phyloP scores from a whole-genome alignment of 2,113 vertebrate species.

The Perca schrenkii region DNA sequence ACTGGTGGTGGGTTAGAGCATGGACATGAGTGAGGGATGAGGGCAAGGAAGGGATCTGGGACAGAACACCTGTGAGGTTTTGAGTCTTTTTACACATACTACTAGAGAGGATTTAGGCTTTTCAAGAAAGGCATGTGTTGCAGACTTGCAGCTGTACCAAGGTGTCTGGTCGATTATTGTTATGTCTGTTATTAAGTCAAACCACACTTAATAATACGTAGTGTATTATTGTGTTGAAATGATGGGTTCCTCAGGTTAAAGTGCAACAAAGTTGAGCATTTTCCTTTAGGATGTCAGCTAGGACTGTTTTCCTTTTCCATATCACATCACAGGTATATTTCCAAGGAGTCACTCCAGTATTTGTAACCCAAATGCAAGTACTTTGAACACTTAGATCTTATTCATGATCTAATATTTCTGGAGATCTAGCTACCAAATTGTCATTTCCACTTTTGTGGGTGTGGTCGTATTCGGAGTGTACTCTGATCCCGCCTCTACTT shows the following conservation, averaged over 20 bases:
- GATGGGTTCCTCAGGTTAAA: not conserved
- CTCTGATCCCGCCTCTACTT: conserved; percentile 22
- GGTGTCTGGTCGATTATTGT: not conserved
- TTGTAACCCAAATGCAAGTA: not conserved
- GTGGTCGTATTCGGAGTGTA: conserved; percentile 32
- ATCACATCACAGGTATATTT: not conserved
- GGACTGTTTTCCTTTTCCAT: not conserved
- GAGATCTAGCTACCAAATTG: not conserved
- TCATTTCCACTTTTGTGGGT: conserved; percentile 50
- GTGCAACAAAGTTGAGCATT: not conserved
- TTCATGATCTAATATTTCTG: not conserved
- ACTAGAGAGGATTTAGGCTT: not conserved
- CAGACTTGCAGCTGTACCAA: not conserved
- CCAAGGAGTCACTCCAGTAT: not conserved
- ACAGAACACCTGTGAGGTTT: not conserved
- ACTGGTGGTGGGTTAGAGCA: not conserved
- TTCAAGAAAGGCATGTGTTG: conserved; percentile 3
- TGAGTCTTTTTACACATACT: not conserved
- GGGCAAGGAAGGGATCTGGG: not conserved
- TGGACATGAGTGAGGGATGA: not conserved
- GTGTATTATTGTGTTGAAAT: not conserved
- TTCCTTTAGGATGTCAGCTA: not conserved
- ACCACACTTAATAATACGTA: not conserved
- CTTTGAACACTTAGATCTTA: too few species aligned
- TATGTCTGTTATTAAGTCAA: not conserved